A percentile compares a stretch with the other conserved stretches of the same genome.
These are phyloP conservation scores for Tachypleus tridentatus DNA, from an alignment of 1,140 invertebrate genomes.

Conservation along the genomic window DNA sequence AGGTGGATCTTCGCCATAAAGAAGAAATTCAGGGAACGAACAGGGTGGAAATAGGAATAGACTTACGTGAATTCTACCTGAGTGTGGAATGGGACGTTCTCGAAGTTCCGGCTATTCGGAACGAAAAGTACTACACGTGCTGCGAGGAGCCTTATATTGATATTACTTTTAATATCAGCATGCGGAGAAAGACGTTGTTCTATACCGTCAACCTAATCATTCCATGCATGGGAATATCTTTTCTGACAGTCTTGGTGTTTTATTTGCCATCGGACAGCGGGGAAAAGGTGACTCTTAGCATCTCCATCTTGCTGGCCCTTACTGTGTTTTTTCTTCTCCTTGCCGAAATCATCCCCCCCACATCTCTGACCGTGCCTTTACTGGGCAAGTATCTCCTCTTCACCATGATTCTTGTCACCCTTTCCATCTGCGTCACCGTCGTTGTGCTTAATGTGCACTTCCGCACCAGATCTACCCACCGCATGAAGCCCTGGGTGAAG, in stretches of 20 bases:
- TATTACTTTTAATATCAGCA: slow-evolving; percentile 94
- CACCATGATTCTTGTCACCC: slow-evolving; percentile 92
- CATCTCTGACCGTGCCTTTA: slow-evolving; percentile 87
- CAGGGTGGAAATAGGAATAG: slow-evolving; percentile 42
- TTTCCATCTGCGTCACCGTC: slow-evolving; percentile 95
- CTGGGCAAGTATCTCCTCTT: slow-evolving; percentile 97
- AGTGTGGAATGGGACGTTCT: slow-evolving; percentile 97
- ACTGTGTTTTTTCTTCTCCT: slow-evolving; percentile 99
- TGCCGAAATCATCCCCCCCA: slow-evolving; percentile 96
- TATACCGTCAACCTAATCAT: slow-evolving; percentile 96
- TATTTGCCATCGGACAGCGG: slow-evolving; percentile 97
- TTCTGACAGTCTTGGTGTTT: slow-evolving; percentile 94
- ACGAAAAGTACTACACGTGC: slow-evolving; percentile 57
- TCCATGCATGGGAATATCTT: slow-evolving; percentile 90
- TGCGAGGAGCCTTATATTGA: slow-evolving; percentile 55
- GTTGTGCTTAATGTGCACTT: slow-evolving; percentile 98
- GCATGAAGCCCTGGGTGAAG: slow-evolving; percentile 79
- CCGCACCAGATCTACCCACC: slow-evolving; percentile 94
- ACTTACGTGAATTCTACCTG: slow-evolving; percentile 86
- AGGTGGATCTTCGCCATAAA: slow-evolving; percentile 78
- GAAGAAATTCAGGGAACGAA: slow-evolving; percentile 49
- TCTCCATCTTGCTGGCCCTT: slow-evolving; percentile 89
- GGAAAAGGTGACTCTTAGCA: slow-evolving; percentile 57
- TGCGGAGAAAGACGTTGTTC: slow-evolving; percentile 91
- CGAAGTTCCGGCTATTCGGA: slow-evolving; percentile 79